These are phyloP conservation scores for Psephotus haematonotus DNA, from an alignment of 2,113 vertebrate genomes.

Conservation along the genomic window DNA sequence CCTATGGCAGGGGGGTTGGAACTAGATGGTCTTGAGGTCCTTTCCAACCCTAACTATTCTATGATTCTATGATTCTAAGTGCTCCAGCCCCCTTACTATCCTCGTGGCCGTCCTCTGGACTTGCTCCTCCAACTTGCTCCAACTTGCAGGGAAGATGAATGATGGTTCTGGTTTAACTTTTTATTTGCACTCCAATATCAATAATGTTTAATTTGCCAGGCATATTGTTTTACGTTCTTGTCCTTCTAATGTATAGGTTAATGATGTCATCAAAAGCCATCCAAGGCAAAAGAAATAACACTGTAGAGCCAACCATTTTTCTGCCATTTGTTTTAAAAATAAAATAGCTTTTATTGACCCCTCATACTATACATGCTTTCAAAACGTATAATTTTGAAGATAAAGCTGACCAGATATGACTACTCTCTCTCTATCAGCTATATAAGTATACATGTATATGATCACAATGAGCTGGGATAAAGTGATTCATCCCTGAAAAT, in stretches of 20 bases:
- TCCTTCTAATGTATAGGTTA: neutral
- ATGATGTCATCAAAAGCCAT: constrained; percentile 10
- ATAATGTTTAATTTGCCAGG: constrained; percentile 21
- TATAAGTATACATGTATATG: neutral
- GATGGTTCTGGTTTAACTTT: constrained; percentile 9
- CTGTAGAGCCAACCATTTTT: neutral
- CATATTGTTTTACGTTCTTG: constrained; percentile 44
- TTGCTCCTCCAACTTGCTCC: neutral
- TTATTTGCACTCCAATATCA: constrained; percentile 41
- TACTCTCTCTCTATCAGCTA: neutral
- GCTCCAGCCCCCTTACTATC: neutral
- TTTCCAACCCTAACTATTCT: too few species aligned
- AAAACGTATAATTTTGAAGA: constrained; percentile 12
- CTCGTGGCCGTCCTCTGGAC: neutral
- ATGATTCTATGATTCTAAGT: too few species aligned
- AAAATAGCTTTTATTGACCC: constrained; percentile 31
- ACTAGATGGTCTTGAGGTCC: too few species aligned
- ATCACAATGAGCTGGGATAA: neutral
- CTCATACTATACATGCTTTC: neutral
- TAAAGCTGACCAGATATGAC: constrained; percentile 11
- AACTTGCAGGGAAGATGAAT: neutral
- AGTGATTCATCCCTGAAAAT: neutral
- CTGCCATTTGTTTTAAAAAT: constrained; percentile 43
- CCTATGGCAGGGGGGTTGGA: too few species aligned
- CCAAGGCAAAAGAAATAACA: constrained; percentile 11